These are phyloP conservation scores for Castor canadensis DNA, from an alignment of 2,113 vertebrate genomes.

Conservation along the genomic window DNA sequence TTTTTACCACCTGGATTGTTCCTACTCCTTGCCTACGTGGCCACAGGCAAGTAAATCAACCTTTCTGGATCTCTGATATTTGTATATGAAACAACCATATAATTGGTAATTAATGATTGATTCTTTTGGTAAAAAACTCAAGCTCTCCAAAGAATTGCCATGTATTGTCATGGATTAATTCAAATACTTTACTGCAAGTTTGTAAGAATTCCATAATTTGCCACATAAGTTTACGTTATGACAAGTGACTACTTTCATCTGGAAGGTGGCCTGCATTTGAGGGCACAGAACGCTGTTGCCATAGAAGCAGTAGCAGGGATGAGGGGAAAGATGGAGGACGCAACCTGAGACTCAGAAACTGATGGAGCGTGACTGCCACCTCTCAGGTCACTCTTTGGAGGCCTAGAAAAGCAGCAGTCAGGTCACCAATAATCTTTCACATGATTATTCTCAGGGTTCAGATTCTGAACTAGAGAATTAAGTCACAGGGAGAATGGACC, in stretches of 20 bases:
- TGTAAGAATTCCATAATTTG: slow-evolving; percentile 2
- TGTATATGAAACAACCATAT: not conserved
- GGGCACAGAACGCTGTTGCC: not conserved
- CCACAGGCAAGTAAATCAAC: not conserved
- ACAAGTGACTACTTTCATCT: not conserved
- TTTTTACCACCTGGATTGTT: slow-evolving; percentile 10
- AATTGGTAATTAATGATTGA: slow-evolving; percentile 13
- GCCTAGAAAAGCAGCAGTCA: not conserved
- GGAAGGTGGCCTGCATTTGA: not conserved
- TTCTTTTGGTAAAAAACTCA: slow-evolving; percentile 21
- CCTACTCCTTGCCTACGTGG: slow-evolving; percentile 4
- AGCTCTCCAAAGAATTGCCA: not conserved
- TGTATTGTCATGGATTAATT: not conserved
- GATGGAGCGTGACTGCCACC: not conserved
- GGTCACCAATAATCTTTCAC: not conserved
- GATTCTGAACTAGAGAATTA: not conserved
- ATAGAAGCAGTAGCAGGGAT: not conserved
- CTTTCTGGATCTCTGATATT: slow-evolving; percentile 20
- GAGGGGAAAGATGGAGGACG: not conserved
- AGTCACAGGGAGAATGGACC: not conserved
- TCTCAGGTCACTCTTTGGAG: not conserved
- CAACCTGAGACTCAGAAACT: not conserved
- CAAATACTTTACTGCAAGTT: not conserved
- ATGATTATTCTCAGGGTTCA: not conserved
- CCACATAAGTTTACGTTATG: not conserved